A percentile compares a stretch with the other conserved stretches of the same genome.
Evolutionary conservation across 2,797 vertebrate species (phyloP).

Genomic region (Myotis findleyi): DNA sequence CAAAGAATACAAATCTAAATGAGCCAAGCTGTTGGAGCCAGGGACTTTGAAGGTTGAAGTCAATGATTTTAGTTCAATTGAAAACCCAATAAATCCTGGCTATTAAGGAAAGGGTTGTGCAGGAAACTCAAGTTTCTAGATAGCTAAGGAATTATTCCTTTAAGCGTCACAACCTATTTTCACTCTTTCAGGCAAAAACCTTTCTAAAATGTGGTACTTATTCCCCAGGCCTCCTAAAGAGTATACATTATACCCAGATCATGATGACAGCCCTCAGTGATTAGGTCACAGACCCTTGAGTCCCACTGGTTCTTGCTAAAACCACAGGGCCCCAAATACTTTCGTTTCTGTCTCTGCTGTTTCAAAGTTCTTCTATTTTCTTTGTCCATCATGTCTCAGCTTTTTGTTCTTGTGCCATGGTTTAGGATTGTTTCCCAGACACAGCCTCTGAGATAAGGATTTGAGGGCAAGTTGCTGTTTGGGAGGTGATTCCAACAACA

Average conservation of each 20-base stretch:
- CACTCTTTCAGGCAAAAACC: not conserved
- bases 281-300: not conserved
- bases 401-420: not conserved
- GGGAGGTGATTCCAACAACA: not conserved
- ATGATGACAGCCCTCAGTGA: not conserved
- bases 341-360: not conserved
- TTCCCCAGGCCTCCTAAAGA: not conserved
- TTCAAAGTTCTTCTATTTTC: not conserved
- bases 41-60: constrained; percentile 18
- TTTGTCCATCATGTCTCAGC: not conserved
- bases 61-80: constrained; percentile 29
- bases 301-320: not conserved
- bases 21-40: not conserved
- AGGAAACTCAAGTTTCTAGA: not conserved
- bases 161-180: not conserved
- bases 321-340: not conserved
- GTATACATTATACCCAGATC: not conserved
- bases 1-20: constrained; percentile 35
- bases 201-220: not conserved
- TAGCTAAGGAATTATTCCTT: not conserved
- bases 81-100: constrained; percentile 37
- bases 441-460: not conserved
- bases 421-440: not conserved
- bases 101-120: not conserved
- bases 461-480: not conserved